Percentiles rank a stretch among this genome's conserved stretches.
Conservation (phyloP, 2,113 vertebrate genomes). For the Brachionichthys hirsutus region DNA sequence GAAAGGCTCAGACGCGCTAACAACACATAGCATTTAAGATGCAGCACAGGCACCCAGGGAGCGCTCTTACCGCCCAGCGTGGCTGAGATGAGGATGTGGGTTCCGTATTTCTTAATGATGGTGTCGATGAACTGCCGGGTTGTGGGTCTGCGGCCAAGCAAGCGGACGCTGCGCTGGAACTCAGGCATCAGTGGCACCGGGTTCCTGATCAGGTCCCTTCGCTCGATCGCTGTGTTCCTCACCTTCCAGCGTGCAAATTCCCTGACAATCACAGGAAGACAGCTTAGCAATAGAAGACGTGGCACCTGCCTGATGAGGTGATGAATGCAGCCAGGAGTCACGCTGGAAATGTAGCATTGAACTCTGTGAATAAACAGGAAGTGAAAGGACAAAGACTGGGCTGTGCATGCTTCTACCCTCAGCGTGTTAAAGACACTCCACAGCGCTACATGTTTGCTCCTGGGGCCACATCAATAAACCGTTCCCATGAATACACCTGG, state of each 20-base stretch:
- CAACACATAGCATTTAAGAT: too few species aligned
- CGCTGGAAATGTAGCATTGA: too few species aligned
- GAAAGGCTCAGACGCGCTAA: too few species aligned
- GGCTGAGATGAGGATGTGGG: constrained; percentile 98
- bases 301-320: too few species aligned
- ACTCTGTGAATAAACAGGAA: too few species aligned
- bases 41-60: constrained; percentile 14
- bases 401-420: too few species aligned
- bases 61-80: constrained; percentile 91
- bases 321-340: too few species aligned
- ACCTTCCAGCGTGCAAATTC: constrained; percentile 99
- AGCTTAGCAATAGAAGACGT: neutral
- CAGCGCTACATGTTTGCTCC: too few species aligned
- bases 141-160: constrained; percentile 94
- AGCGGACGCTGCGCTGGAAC: constrained; percentile 94
- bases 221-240: constrained; percentile 98
- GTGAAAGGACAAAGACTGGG: too few species aligned
- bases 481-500: too few species aligned
- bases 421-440: too few species aligned
- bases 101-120: constrained; percentile 99
- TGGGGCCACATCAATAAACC: too few species aligned
- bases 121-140: constrained; percentile 98
- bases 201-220: constrained; percentile 92
- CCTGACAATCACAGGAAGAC: constrained; percentile 69
- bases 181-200: constrained; percentile 97